Conservation (phyloP, 2,797 vertebrate genomes). For the Sebastes nivosus region DNA sequence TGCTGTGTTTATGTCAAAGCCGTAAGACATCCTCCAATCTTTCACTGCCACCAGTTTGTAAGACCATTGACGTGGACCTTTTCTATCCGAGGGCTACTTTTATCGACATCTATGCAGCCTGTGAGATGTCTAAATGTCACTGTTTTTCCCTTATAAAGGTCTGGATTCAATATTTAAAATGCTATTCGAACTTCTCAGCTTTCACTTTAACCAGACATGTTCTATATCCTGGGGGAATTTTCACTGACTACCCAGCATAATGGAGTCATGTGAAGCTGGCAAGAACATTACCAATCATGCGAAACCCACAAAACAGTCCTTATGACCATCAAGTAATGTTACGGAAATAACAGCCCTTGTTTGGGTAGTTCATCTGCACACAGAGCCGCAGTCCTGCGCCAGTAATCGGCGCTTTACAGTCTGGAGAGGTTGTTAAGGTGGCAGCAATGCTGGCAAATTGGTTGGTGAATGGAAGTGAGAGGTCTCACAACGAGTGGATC, state of each 20-base stretch:
- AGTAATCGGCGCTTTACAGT: constrained; percentile 40
- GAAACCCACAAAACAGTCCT: constrained; percentile 53
- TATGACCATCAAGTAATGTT: constrained; percentile 60
- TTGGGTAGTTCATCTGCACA: constrained; percentile 24
- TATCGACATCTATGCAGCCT: not conserved
- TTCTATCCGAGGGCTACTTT: not conserved
- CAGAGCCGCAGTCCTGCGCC: constrained; percentile 19
- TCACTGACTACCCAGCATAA: constrained; percentile 7
- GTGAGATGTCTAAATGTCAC: not conserved
- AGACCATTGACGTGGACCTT: not conserved
- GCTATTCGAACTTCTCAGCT: not conserved
- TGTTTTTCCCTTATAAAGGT: constrained; percentile 1
- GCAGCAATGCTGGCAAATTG: constrained; percentile 15
- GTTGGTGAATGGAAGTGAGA: constrained; percentile 40
- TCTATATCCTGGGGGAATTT: constrained; percentile 18
- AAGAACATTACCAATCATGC: constrained; percentile 48
- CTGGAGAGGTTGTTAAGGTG: constrained; percentile 42
- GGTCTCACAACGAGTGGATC: constrained; percentile 43
- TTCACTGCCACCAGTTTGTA: constrained; percentile 29
- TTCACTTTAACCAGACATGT: constrained; percentile 8
- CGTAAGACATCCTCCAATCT: constrained; percentile 29
- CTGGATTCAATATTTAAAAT: not conserved
- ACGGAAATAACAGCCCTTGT: constrained; percentile 47
- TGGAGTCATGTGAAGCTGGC: constrained; percentile 68
- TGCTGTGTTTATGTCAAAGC: constrained; percentile 49